These are phyloP conservation scores for Lissonota sp. DNA, from an alignment of 2,888 invertebrate genomes.

Conservation along the genomic window DNA sequence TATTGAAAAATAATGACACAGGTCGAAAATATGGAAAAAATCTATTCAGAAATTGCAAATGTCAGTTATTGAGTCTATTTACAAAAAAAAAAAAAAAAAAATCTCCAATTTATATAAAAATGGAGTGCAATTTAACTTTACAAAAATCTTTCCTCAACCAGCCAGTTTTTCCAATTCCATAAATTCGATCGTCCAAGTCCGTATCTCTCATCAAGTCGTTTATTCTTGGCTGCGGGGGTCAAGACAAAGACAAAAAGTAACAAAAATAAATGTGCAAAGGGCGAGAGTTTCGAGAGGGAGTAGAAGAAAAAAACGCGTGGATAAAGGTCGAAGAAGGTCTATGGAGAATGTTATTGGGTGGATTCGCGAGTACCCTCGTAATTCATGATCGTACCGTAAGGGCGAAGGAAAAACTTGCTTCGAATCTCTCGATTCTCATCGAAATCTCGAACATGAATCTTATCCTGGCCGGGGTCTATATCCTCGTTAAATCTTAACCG, in stretches of 20 bases:
- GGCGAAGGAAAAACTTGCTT: slow-evolving; percentile 19
- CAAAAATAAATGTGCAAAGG: not conserved
- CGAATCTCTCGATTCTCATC: slow-evolving; percentile 14
- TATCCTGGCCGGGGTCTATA: slow-evolving; percentile 70
- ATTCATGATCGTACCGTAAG: not conserved
- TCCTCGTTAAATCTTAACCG: slow-evolving; percentile 77
- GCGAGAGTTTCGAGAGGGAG: not conserved
- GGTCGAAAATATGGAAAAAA: too few species aligned
- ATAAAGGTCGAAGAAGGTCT: not conserved
- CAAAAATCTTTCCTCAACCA: too few species aligned
- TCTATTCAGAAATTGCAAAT: too few species aligned
- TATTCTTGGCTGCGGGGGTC: not conserved
- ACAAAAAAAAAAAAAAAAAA: too few species aligned
- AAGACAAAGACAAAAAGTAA: not conserved
- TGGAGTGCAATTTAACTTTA: not conserved
- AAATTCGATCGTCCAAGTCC: not conserved
- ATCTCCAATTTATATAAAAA: not conserved
- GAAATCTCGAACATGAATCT: slow-evolving; percentile 79
- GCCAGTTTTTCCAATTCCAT: not conserved
- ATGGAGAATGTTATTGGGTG: not conserved
- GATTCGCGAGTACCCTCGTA: not conserved
- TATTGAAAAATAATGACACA: not conserved
- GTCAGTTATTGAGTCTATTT: too few species aligned
- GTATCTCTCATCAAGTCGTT: not conserved
- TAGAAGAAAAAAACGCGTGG: not conserved